These are phyloP conservation scores for Elmis aenea DNA, from an alignment of 2,888 invertebrate species.

Conservation along the genomic window DNA sequence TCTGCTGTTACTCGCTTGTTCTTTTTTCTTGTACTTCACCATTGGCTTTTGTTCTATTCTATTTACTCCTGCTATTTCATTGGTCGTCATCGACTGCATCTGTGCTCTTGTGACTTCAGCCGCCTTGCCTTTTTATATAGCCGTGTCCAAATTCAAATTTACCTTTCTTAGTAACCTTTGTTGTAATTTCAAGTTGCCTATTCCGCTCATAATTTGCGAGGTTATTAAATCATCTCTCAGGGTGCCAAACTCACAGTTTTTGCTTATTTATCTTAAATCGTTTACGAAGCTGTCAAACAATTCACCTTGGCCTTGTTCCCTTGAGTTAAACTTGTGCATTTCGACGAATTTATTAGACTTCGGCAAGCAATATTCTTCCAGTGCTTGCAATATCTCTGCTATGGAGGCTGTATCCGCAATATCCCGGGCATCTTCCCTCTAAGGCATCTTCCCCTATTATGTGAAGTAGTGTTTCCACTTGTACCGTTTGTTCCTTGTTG, in stretches of 20 bases:
- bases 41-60: too few species aligned
- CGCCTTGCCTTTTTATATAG: too few species aligned
- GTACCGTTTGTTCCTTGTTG: slow-evolving; percentile 6
- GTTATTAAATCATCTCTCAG: slow-evolving; percentile 16
- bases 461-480: slow-evolving; percentile 17
- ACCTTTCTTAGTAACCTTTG: too few species aligned
- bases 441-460: slow-evolving; percentile 17
- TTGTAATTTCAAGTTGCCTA: slow-evolving; percentile 9
- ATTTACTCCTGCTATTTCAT: too few species aligned
- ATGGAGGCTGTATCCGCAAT: slow-evolving; percentile 13
- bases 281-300: slow-evolving; percentile 12
- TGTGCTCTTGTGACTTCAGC: too few species aligned
- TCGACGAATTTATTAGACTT: slow-evolving; percentile 16
- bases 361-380: slow-evolving; percentile 19
- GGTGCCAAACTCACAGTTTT: slow-evolving; percentile 20
- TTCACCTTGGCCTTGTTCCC: slow-evolving; percentile 8
- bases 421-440: slow-evolving; percentile 15
- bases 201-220: slow-evolving; percentile 19
- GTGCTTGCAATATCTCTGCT: slow-evolving; percentile 9
- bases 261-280: slow-evolving; percentile 10
- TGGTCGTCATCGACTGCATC: too few species aligned
- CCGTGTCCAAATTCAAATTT: too few species aligned
- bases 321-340: slow-evolving; percentile 13
- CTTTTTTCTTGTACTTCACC: too few species aligned
- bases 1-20: too few species aligned